Evolutionary conservation across 2,113 vertebrate species (phyloP), one percentile per base, ranked within the genome.

Genomic region (Suricata suricatta): DNA sequence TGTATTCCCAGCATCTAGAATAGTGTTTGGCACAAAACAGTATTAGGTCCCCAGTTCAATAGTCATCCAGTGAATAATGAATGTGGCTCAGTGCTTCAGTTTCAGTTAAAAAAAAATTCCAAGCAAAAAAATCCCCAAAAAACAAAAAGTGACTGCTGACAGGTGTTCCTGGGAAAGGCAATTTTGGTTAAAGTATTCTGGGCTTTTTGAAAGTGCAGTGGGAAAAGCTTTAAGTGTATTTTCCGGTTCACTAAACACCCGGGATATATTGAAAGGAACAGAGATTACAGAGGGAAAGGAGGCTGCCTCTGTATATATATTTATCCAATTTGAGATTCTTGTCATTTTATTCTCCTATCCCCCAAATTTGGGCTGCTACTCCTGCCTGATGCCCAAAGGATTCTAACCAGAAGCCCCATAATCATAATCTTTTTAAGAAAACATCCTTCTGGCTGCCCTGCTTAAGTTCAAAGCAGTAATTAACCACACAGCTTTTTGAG

Each of bases 291-390:
- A 88, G 92, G 88, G 80, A 77, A 97, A 96, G 71, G 83, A 97
- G 88, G 88, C 33, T 7, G 90, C 33, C 64, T 96, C 68, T 97
- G 97, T 96, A 90, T 96, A 96, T 97, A 98, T 98, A 97, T 82
- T 98, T 98, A 98, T 95, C 94, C 96, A 97, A 98, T 98, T 97
- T 97, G 76, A 93, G 93, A 97, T 97, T 98, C 95, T 96, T 96
- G 96, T 98, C 97, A 97, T 97, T 98, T 97, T 76, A 97, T 90
- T 95, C 90, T 93, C 27, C 38, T 96, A 47, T 72, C 47, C 64
- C 72, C 77, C 74, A 95, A 93, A 90, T 95, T 81, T 96, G 88
- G 80, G 71, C 47, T 92, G 81, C 82, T 93, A 94, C 81, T 47
- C 92, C 84, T 94, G 94, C 81, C 84, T 96, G 88, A 90, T 94